phyloP scores from a whole-genome alignment of 2,797 vertebrate species.

The Phalanger gymnotis region DNA sequence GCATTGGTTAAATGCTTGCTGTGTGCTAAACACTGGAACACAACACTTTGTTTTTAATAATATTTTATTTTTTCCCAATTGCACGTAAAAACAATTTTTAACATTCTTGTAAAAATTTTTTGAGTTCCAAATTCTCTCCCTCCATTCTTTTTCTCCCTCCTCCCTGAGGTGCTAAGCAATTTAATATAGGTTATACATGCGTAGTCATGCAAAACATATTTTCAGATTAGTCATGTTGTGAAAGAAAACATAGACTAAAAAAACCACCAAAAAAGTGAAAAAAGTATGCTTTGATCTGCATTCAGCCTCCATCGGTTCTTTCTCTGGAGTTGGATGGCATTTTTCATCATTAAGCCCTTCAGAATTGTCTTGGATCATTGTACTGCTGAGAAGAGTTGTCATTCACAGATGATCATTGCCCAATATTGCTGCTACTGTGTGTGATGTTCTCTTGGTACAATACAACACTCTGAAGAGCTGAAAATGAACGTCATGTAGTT shows the following conservation, averaged over 20 bases:
- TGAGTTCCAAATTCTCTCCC: background rate
- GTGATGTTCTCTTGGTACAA: background rate
- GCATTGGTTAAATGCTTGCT: background rate
- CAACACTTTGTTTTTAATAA: background rate
- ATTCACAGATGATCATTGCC: background rate
- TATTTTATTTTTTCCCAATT: background rate
- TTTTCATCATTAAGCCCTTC: background rate
- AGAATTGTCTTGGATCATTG: background rate
- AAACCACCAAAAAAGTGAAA: background rate
- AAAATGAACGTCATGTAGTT: background rate
- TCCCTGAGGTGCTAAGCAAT: background rate
- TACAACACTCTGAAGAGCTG: background rate
- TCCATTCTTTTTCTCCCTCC: background rate
- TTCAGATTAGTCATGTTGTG: background rate
- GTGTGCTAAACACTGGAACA: background rate
- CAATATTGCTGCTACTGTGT: background rate
- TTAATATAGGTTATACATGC: background rate
- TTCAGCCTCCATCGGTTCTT: background rate
- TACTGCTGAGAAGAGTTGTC: background rate
- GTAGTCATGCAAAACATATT: background rate
- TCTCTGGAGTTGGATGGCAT: background rate
- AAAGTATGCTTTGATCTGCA: background rate
- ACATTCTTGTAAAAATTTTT: background rate
- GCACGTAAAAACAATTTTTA: background rate
- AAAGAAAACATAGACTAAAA: background rate